Evolutionary conservation across 2,888 invertebrate species (phyloP).

Genomic region (Autographa gamma): DNA sequence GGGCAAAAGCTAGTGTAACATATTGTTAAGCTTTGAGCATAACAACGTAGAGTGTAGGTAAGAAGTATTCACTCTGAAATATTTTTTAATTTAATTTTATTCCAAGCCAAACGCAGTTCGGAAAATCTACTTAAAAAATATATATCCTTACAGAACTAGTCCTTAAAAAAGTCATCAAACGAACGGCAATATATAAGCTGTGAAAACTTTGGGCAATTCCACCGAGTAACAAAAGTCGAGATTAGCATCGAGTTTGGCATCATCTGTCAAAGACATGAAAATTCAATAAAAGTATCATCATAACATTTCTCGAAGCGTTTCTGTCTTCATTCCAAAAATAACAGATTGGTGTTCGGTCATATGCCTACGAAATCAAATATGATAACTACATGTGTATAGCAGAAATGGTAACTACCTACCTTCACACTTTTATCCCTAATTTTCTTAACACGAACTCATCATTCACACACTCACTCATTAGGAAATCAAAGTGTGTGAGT

Average conservation of each 20-base stretch:
- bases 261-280: slow-evolving; percentile 40
- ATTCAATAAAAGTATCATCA: slow-evolving; percentile 46
- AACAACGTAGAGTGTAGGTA: too few species aligned
- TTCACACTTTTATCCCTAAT: too few species aligned
- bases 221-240: slow-evolving; percentile 24
- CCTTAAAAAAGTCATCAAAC: slow-evolving; percentile 11
- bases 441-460: too few species aligned
- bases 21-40: too few species aligned
- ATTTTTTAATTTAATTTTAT: too few species aligned
- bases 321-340: not conserved
- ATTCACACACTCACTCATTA: too few species aligned
- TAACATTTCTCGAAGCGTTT: slow-evolving; percentile 11
- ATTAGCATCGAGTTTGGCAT: slow-evolving; percentile 39
- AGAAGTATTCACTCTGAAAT: too few species aligned
- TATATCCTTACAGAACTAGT: not conserved
- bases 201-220: slow-evolving; percentile 28
- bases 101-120: too few species aligned
- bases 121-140: too few species aligned
- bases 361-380: not conserved
- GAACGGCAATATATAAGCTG: slow-evolving; percentile 22
- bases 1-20: too few species aligned
- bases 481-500: too few species aligned
- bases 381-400: not conserved
- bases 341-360: not conserved
- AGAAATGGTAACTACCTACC: too few species aligned